Conservation (phyloP, 1,140 invertebrate species). For the Cyclina sinensis region DNA sequence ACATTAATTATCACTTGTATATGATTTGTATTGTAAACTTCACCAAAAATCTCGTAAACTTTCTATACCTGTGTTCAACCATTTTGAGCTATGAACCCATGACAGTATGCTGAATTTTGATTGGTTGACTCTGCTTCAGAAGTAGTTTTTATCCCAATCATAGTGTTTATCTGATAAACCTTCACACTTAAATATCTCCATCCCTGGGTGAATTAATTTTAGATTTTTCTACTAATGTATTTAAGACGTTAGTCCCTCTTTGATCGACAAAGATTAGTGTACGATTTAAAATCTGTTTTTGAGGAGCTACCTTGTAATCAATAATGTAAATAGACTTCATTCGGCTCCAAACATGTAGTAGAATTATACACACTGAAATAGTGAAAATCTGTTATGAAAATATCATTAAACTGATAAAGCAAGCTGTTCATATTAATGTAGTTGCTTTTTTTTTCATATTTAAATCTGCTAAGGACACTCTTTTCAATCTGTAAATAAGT, state of each 20-base stretch:
- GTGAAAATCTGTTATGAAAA: constrained; percentile 28
- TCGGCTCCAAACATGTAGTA: neutral
- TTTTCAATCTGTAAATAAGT: constrained; percentile 12
- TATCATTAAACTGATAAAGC: constrained; percentile 19
- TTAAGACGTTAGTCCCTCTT: constrained; percentile 7
- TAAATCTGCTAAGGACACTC: neutral
- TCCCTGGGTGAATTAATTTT: constrained; percentile 4
- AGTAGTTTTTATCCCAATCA: constrained; percentile 18
- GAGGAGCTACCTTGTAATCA: constrained; percentile 22
- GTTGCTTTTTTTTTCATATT: neutral
- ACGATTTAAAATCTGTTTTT: constrained; percentile 38
- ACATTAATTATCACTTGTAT: constrained; percentile 55
- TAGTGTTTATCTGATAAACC: constrained; percentile 12
- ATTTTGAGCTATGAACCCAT: neutral
- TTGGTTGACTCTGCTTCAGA: constrained; percentile 33
- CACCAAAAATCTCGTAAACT: constrained; percentile 46
- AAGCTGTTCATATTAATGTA: neutral
- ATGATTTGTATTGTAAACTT: constrained; percentile 49
- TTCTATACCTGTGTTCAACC: neutral
- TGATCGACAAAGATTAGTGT: constrained; percentile 29
- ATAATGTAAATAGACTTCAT: constrained; percentile 52
- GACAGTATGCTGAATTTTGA: neutral
- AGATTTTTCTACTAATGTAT: constrained; percentile 58
- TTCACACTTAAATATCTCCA: neutral
- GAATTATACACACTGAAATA: constrained; percentile 32